Conservation (phyloP, 1,140 invertebrate genomes). For the Homarus americanus region DNA sequence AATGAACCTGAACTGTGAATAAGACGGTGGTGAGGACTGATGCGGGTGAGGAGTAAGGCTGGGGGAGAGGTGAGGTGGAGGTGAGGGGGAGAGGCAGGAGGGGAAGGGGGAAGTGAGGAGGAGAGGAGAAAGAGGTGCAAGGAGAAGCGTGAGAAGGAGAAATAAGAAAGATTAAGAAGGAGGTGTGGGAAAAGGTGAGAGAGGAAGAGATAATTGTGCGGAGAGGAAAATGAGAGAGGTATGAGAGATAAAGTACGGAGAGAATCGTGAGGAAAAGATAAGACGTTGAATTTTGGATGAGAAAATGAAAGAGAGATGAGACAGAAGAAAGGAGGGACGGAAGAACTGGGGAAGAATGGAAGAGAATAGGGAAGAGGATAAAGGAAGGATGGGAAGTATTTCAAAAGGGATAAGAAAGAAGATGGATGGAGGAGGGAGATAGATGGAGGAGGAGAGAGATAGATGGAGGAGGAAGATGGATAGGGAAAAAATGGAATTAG, state of each 20-base stretch:
- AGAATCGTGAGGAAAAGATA: not conserved
- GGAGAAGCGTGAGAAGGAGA: too few species aligned
- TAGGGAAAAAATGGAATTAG: not conserved
- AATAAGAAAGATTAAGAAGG: too few species aligned
- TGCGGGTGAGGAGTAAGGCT: not conserved
- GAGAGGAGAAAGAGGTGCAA: not conserved
- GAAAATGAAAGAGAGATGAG: not conserved
- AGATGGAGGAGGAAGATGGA: not conserved
- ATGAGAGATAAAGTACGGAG: not conserved
- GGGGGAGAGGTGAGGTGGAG: not conserved
- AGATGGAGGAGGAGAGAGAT: not conserved
- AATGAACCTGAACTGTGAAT: constrained; percentile 36
- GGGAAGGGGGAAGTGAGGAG: not conserved
- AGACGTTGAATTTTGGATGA: too few species aligned
- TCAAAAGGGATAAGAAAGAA: not conserved
- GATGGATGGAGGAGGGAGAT: not conserved
- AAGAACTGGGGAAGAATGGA: not conserved
- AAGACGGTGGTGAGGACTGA: not conserved
- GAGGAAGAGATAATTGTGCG: not conserved
- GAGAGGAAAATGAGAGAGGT: not conserved
- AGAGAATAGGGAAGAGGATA: not conserved
- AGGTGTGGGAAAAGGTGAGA: not conserved
- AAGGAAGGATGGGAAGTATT: not conserved
- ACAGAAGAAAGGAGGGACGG: not conserved
- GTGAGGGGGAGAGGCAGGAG: not conserved